These are phyloP conservation scores for Drosophila arizonae DNA, from an alignment of 1,140 invertebrate genomes.

Conservation along the genomic window DNA sequence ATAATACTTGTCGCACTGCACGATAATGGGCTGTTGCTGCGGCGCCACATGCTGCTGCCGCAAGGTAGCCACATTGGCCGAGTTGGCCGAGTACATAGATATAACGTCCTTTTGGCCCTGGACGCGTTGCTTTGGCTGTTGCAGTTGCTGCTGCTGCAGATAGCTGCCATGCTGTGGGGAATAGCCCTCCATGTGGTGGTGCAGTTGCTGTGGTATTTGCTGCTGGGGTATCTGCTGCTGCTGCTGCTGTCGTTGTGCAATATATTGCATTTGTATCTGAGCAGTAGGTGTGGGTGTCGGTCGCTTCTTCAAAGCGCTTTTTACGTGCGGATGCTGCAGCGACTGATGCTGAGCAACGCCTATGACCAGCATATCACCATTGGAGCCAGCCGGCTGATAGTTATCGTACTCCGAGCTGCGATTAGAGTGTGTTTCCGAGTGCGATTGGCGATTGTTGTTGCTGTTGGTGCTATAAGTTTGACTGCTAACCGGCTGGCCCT, in stretches of 20 bases:
- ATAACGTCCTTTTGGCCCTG: constrained; percentile 58
- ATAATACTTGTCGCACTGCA: constrained; percentile 81
- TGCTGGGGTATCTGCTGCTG: constrained; percentile 12
- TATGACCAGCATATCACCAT: constrained; percentile 67
- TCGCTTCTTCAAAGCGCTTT: constrained; percentile 69
- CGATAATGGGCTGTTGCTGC: constrained; percentile 73
- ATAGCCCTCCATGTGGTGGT: constrained; percentile 33
- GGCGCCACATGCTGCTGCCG: constrained; percentile 70
- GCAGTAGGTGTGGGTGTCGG: constrained; percentile 59
- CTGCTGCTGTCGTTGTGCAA: constrained; percentile 35
- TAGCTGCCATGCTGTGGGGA: constrained; percentile 12
- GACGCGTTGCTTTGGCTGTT: constrained; percentile 33
- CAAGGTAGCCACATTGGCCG: constrained; percentile 76
- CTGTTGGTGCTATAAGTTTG: constrained; percentile 37
- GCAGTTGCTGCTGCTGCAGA: constrained; percentile 39
- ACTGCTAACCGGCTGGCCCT: constrained; percentile 39
- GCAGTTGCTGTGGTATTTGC: constrained; percentile 36
- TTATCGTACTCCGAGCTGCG: constrained; percentile 80
- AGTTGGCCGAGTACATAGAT: constrained; percentile 77
- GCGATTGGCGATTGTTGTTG: constrained; percentile 65
- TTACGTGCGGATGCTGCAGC: constrained; percentile 65
- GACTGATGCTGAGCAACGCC: constrained; percentile 69
- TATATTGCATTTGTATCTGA: constrained; percentile 58
- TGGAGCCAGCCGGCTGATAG: constrained; percentile 58
- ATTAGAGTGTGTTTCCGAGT: constrained; percentile 76